Base-by-base conservation (phyloP, 2,888 invertebrate genomes). In the Lycaena phlaeas region DNA sequence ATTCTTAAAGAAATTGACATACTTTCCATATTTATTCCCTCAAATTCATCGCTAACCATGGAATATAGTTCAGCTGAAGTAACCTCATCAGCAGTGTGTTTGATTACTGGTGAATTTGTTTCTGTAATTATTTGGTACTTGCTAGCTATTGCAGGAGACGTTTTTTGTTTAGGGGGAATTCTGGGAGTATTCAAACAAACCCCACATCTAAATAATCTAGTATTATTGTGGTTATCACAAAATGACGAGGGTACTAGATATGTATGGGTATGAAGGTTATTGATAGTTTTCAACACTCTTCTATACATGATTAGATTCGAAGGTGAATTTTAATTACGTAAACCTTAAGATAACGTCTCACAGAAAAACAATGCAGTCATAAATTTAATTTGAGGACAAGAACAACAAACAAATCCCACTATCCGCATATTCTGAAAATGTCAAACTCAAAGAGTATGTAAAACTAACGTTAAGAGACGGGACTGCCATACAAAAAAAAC, bases 111-210 rank as follows among this genome's bases (percentile, higher is more conserved):
- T 0, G 91, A 78, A 63, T 93, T 91, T 50, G 87, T 85, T 55
- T 94, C 93, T 12, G 87, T 86, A 65, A 92, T 92, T 47, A 89
- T 68, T 74, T 90, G 87, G 61, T 90, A 92, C 74, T 90, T 92
- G 52, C 71, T 70, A 40, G 84, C 65, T 48, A 89, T 72, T 25
- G 79, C 85, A 29, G 84, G 77, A 10, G 86, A 68, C 29, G 45
- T 44, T 38, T 71, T 69, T 64, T 67, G 43, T 51, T 76, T 78
- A 30, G 68, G 54, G 55, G 61, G 71, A 49, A 69, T 59, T 50
- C 79, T 67, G 56, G 79, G 79, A 64, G 64, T 59, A 55, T 54
- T 57, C 61, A 72, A 61, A 53, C 69, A 72, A 62, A 66, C 62
- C 46, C 64, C 64, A 51, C 67, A 69, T 49, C 72, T 66, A 65